Percentiles rank a stretch among this genome's conserved stretches.
phyloP scores from a whole-genome alignment of 2,113 vertebrate species.

The Lucifuga dentata region DNA sequence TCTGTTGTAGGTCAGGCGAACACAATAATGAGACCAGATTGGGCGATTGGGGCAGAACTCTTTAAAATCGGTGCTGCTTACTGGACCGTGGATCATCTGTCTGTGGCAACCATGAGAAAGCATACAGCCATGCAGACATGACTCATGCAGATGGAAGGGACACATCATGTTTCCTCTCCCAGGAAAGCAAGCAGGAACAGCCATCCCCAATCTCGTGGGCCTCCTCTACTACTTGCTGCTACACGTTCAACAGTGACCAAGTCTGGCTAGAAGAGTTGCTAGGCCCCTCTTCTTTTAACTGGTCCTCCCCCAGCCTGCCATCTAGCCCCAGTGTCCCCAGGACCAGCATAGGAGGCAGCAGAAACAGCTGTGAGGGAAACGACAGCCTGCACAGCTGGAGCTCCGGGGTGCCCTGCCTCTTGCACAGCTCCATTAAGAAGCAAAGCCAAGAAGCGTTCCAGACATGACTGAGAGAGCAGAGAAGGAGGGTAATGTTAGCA shows the following conservation, averaged over 20 bases:
- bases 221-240: neutral
- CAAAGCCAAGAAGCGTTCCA: constrained; percentile 70
- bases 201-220: constrained; percentile 17
- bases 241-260: constrained; percentile 24
- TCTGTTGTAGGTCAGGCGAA: constrained; percentile 63
- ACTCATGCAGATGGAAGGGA: constrained; percentile 39
- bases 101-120: constrained; percentile 54
- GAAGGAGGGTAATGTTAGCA: constrained; percentile 2
- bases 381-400: constrained; percentile 45
- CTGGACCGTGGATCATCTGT: constrained; percentile 52
- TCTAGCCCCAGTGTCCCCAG: constrained; percentile 58
- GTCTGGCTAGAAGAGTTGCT: constrained; percentile 61
- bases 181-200: constrained; percentile 11
- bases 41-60: constrained; percentile 73
- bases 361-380: constrained; percentile 50
- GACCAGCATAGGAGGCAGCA: constrained; percentile 63
- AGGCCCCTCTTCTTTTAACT: constrained; percentile 13
- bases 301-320: constrained; percentile 36
- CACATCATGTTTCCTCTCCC: constrained; percentile 11
- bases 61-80: constrained; percentile 65
- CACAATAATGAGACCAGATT: constrained; percentile 62
- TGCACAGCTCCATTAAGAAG: constrained; percentile 72
- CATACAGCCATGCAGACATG: constrained; percentile 19
- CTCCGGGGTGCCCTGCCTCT: constrained; percentile 61
- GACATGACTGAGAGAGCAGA: constrained; percentile 42